Conservation (phyloP, 1,140 invertebrate genomes). For the Drosophila kanapiae region DNA sequence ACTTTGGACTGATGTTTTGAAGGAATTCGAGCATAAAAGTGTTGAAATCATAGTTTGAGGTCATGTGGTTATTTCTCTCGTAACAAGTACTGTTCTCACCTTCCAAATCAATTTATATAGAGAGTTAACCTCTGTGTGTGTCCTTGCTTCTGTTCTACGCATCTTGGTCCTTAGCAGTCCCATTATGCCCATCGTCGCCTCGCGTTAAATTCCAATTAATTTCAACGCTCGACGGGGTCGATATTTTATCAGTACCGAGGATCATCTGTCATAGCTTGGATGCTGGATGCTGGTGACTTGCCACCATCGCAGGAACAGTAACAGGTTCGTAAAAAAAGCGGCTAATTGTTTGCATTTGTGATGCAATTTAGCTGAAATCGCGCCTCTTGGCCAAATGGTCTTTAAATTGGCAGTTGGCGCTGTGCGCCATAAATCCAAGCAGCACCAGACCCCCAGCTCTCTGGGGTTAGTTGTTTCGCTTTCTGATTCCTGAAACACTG, state of each 20-base stretch:
- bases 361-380: conserved; percentile 73
- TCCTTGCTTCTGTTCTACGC: conserved; percentile 49
- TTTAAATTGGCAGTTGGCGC: conserved; percentile 84
- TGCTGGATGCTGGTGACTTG: conserved; percentile 20
- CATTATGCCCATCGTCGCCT: conserved; percentile 40
- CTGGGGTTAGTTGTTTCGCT: neutral
- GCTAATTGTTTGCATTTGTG: conserved; percentile 75
- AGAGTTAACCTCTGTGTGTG: neutral
- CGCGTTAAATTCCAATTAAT: conserved; percentile 54
- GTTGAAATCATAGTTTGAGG: neutral
- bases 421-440: conserved; percentile 76
- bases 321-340: conserved; percentile 4
- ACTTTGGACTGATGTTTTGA: neutral
- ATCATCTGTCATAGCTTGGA: conserved; percentile 36
- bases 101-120: neutral
- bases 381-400: conserved; percentile 83
- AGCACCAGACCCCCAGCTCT: conserved; percentile 44
- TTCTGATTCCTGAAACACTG: neutral
- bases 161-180: neutral
- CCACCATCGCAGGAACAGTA: neutral
- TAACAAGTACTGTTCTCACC: too few relatives aligned
- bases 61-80: neutral
- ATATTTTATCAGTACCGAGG: conserved; percentile 29
- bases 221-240: conserved; percentile 46
- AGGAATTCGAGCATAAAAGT: neutral